Percentiles rank a stretch among this genome's conserved stretches.
Evolutionary conservation across 30 jellyfish, hydroid and myxozoan genomes (phyloP).

Genomic region (Rhopilema esculentum): DNA sequence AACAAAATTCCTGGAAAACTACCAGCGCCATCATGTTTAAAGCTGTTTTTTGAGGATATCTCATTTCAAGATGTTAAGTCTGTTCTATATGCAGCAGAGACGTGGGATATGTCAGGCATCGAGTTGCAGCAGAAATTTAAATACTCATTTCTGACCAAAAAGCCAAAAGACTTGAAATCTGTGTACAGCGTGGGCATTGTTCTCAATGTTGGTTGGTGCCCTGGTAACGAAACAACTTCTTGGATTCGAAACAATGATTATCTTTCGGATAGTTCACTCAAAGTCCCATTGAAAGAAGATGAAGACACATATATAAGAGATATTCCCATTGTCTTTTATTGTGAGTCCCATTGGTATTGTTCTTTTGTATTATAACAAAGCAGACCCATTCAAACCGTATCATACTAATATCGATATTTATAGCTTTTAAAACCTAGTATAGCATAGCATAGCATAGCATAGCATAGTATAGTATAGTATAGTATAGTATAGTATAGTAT

Average conservation of each 20-base stretch:
- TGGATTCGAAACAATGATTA: constrained; percentile 83
- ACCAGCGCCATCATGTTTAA: constrained; percentile 69
- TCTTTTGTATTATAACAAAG: neutral
- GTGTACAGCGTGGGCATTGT: constrained; percentile 53
- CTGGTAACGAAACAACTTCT: constrained; percentile 21
- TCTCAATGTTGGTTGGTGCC: constrained; percentile 85
- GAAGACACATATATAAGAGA: constrained; percentile 10
- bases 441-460: neutral
- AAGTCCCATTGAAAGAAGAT: constrained; percentile 30
- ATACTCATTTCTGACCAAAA: constrained; percentile 39
- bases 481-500: neutral
- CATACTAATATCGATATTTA: no score
- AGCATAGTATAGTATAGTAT: neutral
- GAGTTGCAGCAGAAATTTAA: constrained; percentile 14
- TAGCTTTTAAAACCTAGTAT: neutral
- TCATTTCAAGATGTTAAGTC: constrained; percentile 69
- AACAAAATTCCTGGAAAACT: constrained; percentile 46
- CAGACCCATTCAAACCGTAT: no score
- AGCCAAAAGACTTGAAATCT: constrained; percentile 23
- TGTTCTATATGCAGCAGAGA: constrained; percentile 14
- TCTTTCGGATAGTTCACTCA: constrained; percentile 31
- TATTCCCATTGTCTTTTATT: constrained; percentile 46
- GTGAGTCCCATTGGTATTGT: constrained; percentile 14
- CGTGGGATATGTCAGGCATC: constrained; percentile 36
- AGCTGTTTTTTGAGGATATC: constrained; percentile 52